phyloP scores from a whole-genome alignment of 2,888 invertebrate species.

The Lysandra bellargus region DNA sequence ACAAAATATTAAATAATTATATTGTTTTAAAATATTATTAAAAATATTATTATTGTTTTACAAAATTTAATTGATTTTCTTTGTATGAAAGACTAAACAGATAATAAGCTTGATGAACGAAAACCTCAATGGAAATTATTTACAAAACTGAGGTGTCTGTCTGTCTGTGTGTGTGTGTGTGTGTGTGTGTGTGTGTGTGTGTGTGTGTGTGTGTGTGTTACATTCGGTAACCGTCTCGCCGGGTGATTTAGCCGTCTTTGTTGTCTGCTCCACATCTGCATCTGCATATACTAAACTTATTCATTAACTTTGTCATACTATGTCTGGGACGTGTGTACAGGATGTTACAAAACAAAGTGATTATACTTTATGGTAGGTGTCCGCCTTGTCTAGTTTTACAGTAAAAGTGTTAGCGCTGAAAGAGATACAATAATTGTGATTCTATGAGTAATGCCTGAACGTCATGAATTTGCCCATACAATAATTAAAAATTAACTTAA shows the following conservation, averaged over 20 bases:
- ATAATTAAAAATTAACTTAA: no score
- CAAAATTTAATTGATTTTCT: no score
- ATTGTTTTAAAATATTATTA: no score
- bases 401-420: no score
- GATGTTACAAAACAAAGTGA: not conserved
- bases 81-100: not conserved
- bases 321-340: not conserved
- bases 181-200: not conserved
- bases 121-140: not conserved
- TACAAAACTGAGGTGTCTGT: conserved; percentile 1
- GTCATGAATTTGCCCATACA: no score
- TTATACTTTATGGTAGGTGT: not conserved
- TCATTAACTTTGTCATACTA: conserved; percentile 29
- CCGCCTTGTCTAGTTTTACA: no score
- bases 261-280: conserved; percentile 52
- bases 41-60: no score
- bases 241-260: conserved; percentile 56
- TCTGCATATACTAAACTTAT: conserved; percentile 39
- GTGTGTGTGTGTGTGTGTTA: conserved; percentile 32
- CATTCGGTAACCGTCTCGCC: conserved; percentile 48
- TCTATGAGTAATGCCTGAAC: no score
- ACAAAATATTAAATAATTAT: no score
- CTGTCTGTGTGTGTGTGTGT: not conserved
- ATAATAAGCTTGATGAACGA: not conserved
- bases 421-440: no score